Conservation (phyloP, 2,888 invertebrate species). For the Meteorus cinctellus region DNA sequence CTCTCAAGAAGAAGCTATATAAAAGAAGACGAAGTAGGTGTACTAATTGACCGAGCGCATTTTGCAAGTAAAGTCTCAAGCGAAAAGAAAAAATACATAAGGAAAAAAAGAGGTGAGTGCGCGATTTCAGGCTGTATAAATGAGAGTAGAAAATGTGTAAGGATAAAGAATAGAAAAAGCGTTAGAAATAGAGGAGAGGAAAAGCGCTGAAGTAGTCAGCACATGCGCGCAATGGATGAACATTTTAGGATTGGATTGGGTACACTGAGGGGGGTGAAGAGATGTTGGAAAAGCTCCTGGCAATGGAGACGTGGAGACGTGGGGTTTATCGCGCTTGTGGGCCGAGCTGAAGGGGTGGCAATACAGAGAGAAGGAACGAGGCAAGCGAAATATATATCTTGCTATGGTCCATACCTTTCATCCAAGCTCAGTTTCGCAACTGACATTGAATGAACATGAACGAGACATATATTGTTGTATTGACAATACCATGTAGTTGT, state of each 20-base stretch:
- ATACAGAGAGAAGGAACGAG: conserved; percentile 51
- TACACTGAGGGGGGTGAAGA: neutral
- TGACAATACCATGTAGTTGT: conserved; percentile 58
- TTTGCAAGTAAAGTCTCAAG: conserved; percentile 33
- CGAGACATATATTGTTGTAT: conserved; percentile 40
- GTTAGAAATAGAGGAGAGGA: neutral
- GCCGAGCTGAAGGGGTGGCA: conserved; percentile 39
- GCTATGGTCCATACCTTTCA: conserved; percentile 43
- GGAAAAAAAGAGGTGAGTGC: conserved; percentile 17
- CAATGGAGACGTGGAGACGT: conserved; percentile 30
- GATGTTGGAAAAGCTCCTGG: conserved; percentile 32
- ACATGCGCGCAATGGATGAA: conserved; percentile 22
- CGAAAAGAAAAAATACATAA: neutral
- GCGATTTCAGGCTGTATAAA: conserved; percentile 19
- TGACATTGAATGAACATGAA: conserved; percentile 60
- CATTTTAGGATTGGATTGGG: conserved; percentile 29
- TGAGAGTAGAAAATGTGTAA: conserved; percentile 22
- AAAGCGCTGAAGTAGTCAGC: conserved; percentile 21
- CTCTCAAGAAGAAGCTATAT: conserved; percentile 32
- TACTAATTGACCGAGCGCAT: conserved; percentile 49
- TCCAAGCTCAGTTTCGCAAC: conserved; percentile 61
- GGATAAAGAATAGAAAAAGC: neutral
- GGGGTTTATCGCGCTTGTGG: conserved; percentile 46
- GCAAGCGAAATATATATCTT: conserved; percentile 43
- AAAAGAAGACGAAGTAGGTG: conserved; percentile 39